Base-by-base conservation (phyloP, 2,888 invertebrate genomes). In the Asteroscopus sphinx region DNA sequence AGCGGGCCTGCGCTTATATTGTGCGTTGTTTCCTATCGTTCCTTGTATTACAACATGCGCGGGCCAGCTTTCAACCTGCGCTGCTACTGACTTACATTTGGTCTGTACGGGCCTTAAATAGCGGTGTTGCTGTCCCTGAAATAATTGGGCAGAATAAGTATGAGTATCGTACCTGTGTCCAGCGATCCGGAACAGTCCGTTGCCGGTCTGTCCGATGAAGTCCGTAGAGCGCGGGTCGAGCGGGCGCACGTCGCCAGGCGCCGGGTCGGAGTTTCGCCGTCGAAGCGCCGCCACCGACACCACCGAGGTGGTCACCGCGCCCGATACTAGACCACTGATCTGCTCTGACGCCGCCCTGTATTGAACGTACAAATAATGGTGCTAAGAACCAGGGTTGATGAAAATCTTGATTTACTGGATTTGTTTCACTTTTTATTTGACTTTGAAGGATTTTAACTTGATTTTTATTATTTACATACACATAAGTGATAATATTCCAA, bases 251-350 rank as follows among this genome's bases (percentile, higher is more conserved):
- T 97, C 82, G 77, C 89, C 85, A 80, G 95, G 82, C 91, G 79
- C 95, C 0, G 97, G 97, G 90, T 97, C 97, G 1, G 97, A 97
- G 88, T 97, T 97, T 62, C 97, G 92, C 16, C 97, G 93, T 28
- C 96, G 94, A 54, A 97, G 87, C 69, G 96, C 95, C 52, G 95
- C 72, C 85, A 69, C 95, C 95, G 52, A 82, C 82, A 21, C 26
- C n/a, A n/a, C 41, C 26, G 56, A 35, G 51, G 86, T 87, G 6
- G 86, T 82, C 26, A 82, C 73, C 58, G 78, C 81, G 13, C 32
- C 30, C 15, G 15, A 39, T 11, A 37, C 63, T 32, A 72, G 87
- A 84, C 94, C 82, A 8, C 79, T 54, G 45, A 85, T 73, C 56
- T 84, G 80, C 45, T 89, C 90, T 2, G 87, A 85, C 25, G 84